phyloP scores from a whole-genome alignment of 1,140 invertebrate genomes.

The Hormaphis cornu region DNA sequence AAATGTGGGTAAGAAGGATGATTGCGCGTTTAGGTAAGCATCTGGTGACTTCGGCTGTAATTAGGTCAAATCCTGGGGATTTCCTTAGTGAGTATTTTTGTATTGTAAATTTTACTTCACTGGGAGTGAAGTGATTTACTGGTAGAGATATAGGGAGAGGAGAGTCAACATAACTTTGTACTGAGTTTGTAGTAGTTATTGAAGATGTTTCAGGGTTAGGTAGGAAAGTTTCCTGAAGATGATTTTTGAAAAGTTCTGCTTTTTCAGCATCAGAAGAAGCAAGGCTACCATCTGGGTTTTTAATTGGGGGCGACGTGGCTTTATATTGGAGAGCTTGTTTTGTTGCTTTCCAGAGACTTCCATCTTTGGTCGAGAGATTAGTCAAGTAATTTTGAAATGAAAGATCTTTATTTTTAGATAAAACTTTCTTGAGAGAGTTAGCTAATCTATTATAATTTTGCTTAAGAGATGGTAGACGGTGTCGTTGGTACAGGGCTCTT shows the following conservation, averaged over 20 bases:
- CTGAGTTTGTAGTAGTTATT: not conserved
- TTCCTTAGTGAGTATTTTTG: not conserved
- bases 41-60: conserved; percentile 16
- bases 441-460: not conserved
- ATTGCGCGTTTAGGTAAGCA: not conserved
- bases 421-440: not conserved
- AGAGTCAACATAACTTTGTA: not conserved
- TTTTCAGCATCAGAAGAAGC: conserved; percentile 1
- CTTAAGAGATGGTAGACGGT: not conserved
- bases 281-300: not conserved
- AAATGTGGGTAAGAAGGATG: conserved; percentile 18
- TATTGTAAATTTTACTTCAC: not conserved
- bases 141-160: not conserved
- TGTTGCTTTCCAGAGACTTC: not conserved
- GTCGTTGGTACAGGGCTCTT: not conserved
- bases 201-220: not conserved
- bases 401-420: too few relatives aligned
- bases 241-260: not conserved
- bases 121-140: not conserved
- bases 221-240: not conserved
- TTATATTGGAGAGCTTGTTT: not conserved
- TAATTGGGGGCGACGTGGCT: not conserved
- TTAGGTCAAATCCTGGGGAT: conserved; percentile 23
- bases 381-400: not conserved
- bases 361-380: not conserved